Evolutionary conservation across 2,113 vertebrate species (phyloP), one percentile per base, ranked within the genome.

Genomic region (Pterocles burchelli): DNA sequence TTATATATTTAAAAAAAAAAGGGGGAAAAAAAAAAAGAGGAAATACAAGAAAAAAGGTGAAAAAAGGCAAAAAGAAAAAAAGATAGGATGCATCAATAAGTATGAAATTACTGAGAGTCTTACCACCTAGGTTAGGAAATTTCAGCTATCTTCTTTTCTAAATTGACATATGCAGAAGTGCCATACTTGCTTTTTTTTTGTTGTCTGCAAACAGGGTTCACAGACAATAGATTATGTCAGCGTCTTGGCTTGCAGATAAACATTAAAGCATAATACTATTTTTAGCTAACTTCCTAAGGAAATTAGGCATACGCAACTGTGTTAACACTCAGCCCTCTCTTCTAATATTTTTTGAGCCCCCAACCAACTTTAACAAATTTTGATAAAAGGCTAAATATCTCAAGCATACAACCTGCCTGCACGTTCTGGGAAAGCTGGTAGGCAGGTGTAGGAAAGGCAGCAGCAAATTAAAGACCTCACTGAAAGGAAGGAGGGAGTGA

Each of bases 211-310:
- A 65, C 10, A 36, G n/a, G 19, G 58, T 38, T 77, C 1, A 0
- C 62, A 85, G 71, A 97, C 95, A 95, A 97, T 90, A 86, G 92
- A 88, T 93, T 88, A 94, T 68, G 75, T 96, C 90, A 95, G 63
- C 4, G 4, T 76, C 80, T 77, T 95, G 94, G 94, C 79, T 62
- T 80, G 67, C 9, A 85, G 78, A 93, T 57, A 91, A 94, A 83
- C 77, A 88, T 46, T 65, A 84, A 90, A 76, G 75, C 33, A 5
- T 15, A 66, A 62, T 10, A 33, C 71, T 95, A 93, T 93, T 92
- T 92, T 95, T 88, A 95, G 79, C 31, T 36, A 46, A 88, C 90
- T 95, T 96, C 95, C 94, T 74, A 88, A 86, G 94, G 94, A 96
- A 93, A 74, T 62, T 34, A 34, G 67, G 55, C 67, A 0, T 14